A percentile compares a stretch with the other conserved stretches of the same genome.
phyloP scores from a whole-genome alignment of 2,113 vertebrate species.

The Podarcis muralis region DNA sequence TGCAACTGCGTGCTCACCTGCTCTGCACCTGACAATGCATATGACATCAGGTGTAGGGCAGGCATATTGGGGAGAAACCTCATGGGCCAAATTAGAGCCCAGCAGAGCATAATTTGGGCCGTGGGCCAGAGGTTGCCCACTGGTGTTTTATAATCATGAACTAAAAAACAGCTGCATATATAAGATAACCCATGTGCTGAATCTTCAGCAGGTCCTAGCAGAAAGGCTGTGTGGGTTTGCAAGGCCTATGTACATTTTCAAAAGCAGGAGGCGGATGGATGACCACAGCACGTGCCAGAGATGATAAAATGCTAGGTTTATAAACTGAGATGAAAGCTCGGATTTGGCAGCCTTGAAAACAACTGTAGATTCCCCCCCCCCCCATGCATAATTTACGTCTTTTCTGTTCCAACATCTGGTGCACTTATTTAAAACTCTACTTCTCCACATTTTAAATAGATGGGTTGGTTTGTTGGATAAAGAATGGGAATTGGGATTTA shows the following conservation, averaged over 20 bases:
- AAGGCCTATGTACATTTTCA: not conserved
- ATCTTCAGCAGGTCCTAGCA: not conserved
- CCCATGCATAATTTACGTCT: not conserved
- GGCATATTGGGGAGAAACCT: no score
- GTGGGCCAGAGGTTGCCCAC: no score
- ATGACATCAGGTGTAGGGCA: no score
- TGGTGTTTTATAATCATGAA: not conserved
- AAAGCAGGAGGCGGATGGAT: not conserved
- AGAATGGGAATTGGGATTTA: not conserved
- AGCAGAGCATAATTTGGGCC: no score
- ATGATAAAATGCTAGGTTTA: not conserved
- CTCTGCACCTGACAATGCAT: no score
- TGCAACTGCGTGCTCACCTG: no score
- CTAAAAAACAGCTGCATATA: not conserved
- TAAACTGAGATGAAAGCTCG: not conserved
- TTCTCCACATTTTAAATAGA: not conserved
- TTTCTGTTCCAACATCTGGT: conserved; percentile 5
- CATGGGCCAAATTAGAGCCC: no score
- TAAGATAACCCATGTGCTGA: not conserved
- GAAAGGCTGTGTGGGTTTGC: not conserved
- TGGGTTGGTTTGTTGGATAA: not conserved
- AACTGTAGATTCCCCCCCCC: not conserved
- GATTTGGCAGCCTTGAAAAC: not conserved
- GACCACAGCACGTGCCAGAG: not conserved
- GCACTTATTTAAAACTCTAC: not conserved